These are phyloP conservation scores for Drosophila ironensis DNA, from an alignment of 1,140 invertebrate species.

Conservation along the genomic window DNA sequence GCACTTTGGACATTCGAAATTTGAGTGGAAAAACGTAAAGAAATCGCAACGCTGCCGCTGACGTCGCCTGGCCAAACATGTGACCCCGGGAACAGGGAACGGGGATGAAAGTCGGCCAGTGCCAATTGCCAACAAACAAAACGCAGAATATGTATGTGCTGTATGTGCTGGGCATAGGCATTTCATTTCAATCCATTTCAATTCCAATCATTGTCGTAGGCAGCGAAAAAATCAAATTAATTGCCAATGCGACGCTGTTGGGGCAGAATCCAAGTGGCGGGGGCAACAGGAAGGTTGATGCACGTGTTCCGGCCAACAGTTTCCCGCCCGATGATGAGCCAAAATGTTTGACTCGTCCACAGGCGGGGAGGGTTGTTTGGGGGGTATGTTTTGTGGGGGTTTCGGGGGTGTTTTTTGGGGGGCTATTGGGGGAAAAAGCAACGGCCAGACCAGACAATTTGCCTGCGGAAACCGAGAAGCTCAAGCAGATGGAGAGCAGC, in stretches of 20 bases:
- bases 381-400: background rate
- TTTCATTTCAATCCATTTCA: slow-evolving; percentile 42
- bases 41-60: slow-evolving; percentile 3
- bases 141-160: slow-evolving; percentile 12
- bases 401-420: background rate
- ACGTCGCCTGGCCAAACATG: slow-evolving; percentile 46
- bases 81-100: slow-evolving; percentile 18
- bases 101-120: background rate
- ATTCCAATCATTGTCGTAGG: slow-evolving; percentile 63
- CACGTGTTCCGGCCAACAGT: slow-evolving; percentile 58
- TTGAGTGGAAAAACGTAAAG: slow-evolving; percentile 26
- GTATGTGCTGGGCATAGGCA: too few relatives aligned
- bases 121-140: slow-evolving; percentile 4
- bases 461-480: slow-evolving; percentile 35
- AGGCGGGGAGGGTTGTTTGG: background rate
- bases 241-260: slow-evolving; percentile 42
- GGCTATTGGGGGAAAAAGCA: background rate
- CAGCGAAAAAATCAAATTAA: slow-evolving; percentile 57
- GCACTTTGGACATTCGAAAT: slow-evolving; percentile 39
- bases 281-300: background rate
- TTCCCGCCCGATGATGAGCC: slow-evolving; percentile 7
- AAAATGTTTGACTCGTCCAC: slow-evolving; percentile 11
- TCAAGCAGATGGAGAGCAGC: background rate
- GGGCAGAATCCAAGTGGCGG: background rate
- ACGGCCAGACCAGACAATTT: slow-evolving; percentile 66